Percentiles rank a stretch among this genome's conserved stretches.
Conservation (phyloP, 1,140 invertebrate genomes). For the Habropoda laboriosa region DNA sequence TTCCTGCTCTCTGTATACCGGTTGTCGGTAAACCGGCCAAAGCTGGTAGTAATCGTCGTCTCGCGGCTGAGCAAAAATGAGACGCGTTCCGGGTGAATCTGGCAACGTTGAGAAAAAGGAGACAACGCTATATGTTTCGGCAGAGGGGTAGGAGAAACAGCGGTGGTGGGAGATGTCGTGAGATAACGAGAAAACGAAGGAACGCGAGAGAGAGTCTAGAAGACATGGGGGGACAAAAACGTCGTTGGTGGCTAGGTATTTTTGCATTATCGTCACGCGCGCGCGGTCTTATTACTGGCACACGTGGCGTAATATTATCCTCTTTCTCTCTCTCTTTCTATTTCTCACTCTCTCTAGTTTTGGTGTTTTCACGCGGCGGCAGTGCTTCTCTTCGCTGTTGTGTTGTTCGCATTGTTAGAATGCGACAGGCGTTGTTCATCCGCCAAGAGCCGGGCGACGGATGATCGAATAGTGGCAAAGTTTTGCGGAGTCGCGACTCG, state of each 20-base stretch:
- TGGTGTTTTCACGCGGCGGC: too few species aligned
- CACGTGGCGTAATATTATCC: constrained; percentile 79
- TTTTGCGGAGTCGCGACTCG: constrained; percentile 63
- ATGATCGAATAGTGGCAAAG: constrained; percentile 75
- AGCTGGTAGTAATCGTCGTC: constrained; percentile 39
- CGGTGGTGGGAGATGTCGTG: not conserved
- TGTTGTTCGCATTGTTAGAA: constrained; percentile 69
- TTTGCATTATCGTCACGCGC: constrained; percentile 79
- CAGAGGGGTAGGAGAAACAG: not conserved
- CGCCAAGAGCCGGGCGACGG: constrained; percentile 35
- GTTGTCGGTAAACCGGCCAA: not conserved
- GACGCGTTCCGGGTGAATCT: not conserved
- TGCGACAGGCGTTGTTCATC: constrained; percentile 69
- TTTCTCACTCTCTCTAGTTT: constrained; percentile 38
- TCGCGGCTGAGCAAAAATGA: constrained; percentile 18
- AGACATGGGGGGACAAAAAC: constrained; percentile 6
- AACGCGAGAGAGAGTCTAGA: too few species aligned
- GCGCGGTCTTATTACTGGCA: constrained; percentile 78
- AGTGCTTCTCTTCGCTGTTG: constrained; percentile 37
- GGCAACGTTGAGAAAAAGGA: not conserved
- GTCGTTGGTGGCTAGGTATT: constrained; percentile 59
- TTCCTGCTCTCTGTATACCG: not conserved
- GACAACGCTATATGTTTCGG: not conserved
- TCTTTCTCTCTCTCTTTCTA: not conserved
- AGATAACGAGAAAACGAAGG: constrained; percentile 44